Evolutionary conservation across 2,888 invertebrate species (phyloP), one percentile per base, ranked within the genome.

Genomic region (Deroplatys truncata): DNA sequence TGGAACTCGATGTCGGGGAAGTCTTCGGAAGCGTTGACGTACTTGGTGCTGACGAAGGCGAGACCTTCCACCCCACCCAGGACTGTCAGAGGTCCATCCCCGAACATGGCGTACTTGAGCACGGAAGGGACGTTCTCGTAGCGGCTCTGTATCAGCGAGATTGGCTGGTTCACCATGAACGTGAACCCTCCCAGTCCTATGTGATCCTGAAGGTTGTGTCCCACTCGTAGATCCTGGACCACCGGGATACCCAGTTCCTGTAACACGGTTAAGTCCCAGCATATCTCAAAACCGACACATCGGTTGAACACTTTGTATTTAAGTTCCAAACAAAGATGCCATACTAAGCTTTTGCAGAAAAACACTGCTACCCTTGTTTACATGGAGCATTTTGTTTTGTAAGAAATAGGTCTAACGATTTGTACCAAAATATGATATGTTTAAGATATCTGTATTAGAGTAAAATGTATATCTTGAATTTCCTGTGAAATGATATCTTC

Each of bases 1-100:
- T 98, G 98, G 92, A 98, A 97, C 92, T 98, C 98, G 82, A 98
- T 97, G 92, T 98, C 98, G 0, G 98, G 98, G 93, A 96, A 98
- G 92, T 98, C 98, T 1, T 97, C 95, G 0, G 96, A 95, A 0
- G 94, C 95, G 92, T 98, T 98, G 0, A 95, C 96, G 92, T 96
- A 98, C 92, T 97, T 98, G 0, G 98, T 98, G 91, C 97, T 98
- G 28, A 98, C 97, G 93, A 98, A 98, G 0, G 96, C 98, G n/a
- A 98, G 93, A 0, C 97, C 97, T 93, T 98, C 98, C 0, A 98
- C 98, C 0, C 98, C 98, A 0, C 98, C 98, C 93, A 98, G 95
- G 3, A 98, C 97, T 0, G 98, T 98, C 56, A 98, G 93, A 0
- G 97, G 98, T 0, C 98, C 98, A 91, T 96, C 96, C 0, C 98